Conservation (phyloP, 2,888 invertebrate species). For the Dolichopus griseipennis region DNA sequence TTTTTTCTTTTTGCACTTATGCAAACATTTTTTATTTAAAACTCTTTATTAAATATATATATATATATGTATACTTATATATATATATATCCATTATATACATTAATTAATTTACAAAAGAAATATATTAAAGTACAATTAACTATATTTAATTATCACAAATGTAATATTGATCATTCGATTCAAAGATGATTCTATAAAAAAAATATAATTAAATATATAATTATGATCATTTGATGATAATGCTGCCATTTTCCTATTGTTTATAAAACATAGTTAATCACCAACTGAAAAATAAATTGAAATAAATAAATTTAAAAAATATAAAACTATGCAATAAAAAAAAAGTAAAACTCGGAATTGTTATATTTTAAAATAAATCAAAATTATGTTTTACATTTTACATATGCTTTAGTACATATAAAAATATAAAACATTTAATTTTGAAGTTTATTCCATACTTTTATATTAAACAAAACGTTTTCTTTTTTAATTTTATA, state of each 20-base stretch:
- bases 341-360: constrained; percentile 8
- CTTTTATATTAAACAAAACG: not conserved
- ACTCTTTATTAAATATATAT: too few species aligned
- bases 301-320: not conserved
- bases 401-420: not conserved
- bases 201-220: too few species aligned
- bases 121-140: too few species aligned
- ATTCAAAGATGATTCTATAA: too few species aligned
- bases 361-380: not conserved
- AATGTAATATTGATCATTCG: too few species aligned
- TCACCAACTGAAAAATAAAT: constrained; percentile 4
- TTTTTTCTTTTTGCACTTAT: too few species aligned
- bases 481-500: too few species aligned
- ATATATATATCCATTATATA: too few species aligned
- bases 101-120: too few species aligned
- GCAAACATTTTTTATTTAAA: too few species aligned
- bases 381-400: constrained; percentile 3
- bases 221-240: not conserved
- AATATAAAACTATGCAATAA: constrained; percentile 9
- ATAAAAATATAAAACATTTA: not conserved
- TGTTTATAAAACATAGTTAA: constrained; percentile 9
- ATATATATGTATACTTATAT: too few species aligned
- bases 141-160: too few species aligned
- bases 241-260: constrained; percentile 8
- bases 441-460: not conserved